phyloP scores from a whole-genome alignment of 2,888 invertebrate genomes.

The Anarsia innoxiella region DNA sequence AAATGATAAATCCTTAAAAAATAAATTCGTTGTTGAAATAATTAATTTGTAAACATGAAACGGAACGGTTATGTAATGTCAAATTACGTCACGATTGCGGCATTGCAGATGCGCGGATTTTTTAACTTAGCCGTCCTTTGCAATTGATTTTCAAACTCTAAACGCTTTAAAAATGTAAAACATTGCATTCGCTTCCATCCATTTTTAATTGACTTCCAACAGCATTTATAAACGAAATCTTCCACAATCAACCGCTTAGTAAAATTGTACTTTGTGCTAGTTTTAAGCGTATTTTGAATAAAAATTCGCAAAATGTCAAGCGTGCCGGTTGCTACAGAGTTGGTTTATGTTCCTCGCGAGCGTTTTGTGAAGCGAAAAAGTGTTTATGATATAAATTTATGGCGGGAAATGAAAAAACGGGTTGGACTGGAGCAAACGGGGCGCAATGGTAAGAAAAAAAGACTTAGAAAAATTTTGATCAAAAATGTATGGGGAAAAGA shows the following conservation, averaged over 20 bases:
- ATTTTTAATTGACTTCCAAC: slow-evolving; percentile 1
- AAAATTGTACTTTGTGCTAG: background rate
- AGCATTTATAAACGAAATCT: background rate
- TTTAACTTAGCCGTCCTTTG: slow-evolving; percentile 25
- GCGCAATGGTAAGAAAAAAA: too few relatives aligned
- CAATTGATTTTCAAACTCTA: slow-evolving; percentile 25
- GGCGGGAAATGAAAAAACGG: slow-evolving; percentile 38
- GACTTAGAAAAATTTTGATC: too few relatives aligned
- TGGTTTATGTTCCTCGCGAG: slow-evolving; percentile 19
- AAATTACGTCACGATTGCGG: slow-evolving; percentile 21
- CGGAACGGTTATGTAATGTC: background rate
- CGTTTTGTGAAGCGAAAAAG: slow-evolving; percentile 19
- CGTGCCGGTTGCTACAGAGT: slow-evolving; percentile 17
- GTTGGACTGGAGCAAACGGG: too few relatives aligned
- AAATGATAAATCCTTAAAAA: too few relatives aligned
- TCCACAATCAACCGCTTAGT: background rate
- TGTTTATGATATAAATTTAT: slow-evolving; percentile 38
- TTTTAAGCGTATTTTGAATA: background rate
- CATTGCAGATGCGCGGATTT: slow-evolving; percentile 49
- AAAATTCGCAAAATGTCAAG: slow-evolving; percentile 6
- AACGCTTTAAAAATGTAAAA: slow-evolving; percentile 18
- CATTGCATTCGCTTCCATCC: slow-evolving; percentile 5
- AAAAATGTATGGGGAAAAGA: too few relatives aligned
- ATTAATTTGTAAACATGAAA: too few relatives aligned
- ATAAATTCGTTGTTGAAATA: too few relatives aligned